These are phyloP conservation scores for Cygnus atratus DNA, from an alignment of 2,113 vertebrate species.

Conservation along the genomic window DNA sequence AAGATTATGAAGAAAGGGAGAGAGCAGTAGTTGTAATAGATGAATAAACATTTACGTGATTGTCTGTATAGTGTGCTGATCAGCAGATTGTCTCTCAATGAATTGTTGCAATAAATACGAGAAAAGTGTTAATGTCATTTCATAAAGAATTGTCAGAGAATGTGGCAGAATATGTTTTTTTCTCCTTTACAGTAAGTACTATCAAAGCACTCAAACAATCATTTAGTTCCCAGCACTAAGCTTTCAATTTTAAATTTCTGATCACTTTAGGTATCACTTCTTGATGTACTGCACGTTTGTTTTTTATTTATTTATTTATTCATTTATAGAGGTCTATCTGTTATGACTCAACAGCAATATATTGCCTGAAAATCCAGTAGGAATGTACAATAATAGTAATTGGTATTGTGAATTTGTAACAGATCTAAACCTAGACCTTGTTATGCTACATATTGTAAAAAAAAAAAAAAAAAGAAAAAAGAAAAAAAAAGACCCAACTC, in stretches of 20 bases:
- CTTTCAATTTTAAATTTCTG: background rate
- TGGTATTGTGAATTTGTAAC: background rate
- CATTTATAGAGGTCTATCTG: background rate
- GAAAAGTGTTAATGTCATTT: background rate
- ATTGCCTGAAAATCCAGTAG: background rate
- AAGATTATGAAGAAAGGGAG: background rate
- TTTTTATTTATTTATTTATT: too few relatives aligned
- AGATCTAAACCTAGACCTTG: background rate
- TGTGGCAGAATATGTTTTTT: background rate
- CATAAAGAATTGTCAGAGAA: background rate
- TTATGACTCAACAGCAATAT: background rate
- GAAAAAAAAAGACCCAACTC: background rate
- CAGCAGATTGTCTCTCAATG: background rate
- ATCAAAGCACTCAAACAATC: background rate
- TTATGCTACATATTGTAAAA: background rate
- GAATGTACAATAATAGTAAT: background rate
- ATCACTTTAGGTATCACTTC: background rate
- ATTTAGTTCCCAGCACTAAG: background rate
- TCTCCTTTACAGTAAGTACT: background rate
- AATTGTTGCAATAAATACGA: background rate
- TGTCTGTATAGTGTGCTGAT: background rate
- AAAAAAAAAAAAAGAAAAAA: background rate
- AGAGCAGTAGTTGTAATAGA: background rate
- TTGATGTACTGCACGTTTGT: background rate
- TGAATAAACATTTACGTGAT: background rate